Evolutionary conservation across 2,888 invertebrate genomes (phyloP).

Genomic region (Clunio marinus): DNA sequence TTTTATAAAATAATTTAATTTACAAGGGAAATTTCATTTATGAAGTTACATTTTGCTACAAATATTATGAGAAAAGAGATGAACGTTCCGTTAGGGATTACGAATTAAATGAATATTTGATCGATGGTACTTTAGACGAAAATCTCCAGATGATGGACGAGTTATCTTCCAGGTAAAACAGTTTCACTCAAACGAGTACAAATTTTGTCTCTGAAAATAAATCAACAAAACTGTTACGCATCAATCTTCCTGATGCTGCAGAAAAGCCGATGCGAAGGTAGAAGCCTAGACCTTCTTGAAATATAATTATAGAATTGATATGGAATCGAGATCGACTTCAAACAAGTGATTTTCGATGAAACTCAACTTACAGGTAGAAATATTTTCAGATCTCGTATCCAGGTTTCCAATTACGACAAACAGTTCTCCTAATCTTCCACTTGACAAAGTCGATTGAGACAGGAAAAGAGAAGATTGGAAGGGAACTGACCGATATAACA

Average conservation of each 20-base stretch:
- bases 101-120: no score
- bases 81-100: no score
- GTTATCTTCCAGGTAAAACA: not conserved
- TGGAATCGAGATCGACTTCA: conserved; percentile 1
- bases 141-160: no score
- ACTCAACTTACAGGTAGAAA: conserved; percentile 23
- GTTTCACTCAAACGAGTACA: no score
- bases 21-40: no score
- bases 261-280: not conserved
- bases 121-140: no score
- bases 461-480: not conserved
- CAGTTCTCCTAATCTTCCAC: conserved; percentile 2
- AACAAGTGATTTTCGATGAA: not conserved
- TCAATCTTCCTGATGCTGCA: conserved; percentile 20
- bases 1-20: no score
- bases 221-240: conserved; percentile 3
- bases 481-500: conserved; percentile 7
- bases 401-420: not conserved
- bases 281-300: not conserved
- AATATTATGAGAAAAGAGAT: no score
- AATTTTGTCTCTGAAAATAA: not conserved
- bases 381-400: not conserved
- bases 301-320: conserved; percentile 21
- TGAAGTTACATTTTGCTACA: no score
- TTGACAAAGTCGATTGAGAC: not conserved